Percentiles rank a stretch among this genome's conserved stretches.
These are phyloP conservation scores for Corythucha ciliata DNA, from an alignment of 2,888 invertebrate genomes.

Conservation along the genomic window DNA sequence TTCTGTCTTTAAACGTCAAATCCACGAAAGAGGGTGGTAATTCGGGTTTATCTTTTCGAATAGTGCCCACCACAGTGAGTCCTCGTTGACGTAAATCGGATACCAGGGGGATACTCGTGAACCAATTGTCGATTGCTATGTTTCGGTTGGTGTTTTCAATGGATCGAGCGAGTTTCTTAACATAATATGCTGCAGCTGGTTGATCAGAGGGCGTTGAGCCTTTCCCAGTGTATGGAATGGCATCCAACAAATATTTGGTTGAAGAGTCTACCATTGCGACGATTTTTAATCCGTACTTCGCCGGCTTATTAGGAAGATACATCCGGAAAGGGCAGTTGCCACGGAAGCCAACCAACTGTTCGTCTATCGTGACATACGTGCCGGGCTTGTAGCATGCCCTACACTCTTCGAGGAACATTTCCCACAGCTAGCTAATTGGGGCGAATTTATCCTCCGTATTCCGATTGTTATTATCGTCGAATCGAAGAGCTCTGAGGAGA, in stretches of 20 bases:
- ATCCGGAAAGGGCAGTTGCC: slow-evolving; percentile 34
- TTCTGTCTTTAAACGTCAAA: slow-evolving; percentile 24
- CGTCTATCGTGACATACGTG: slow-evolving; percentile 34
- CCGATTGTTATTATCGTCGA: slow-evolving; percentile 7
- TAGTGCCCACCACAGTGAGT: slow-evolving; percentile 26
- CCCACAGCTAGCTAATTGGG: slow-evolving; percentile 30
- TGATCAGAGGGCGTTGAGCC: slow-evolving; percentile 1
- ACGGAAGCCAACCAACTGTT: slow-evolving; percentile 34
- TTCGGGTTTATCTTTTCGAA: slow-evolving; percentile 34
- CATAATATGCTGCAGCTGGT: slow-evolving; percentile 17
- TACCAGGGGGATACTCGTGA: slow-evolving; percentile 30
- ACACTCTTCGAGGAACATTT: slow-evolving; percentile 32
- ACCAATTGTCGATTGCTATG: slow-evolving; percentile 27
- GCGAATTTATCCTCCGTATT: background rate
- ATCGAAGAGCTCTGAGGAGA: slow-evolving; percentile 3
- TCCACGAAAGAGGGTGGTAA: slow-evolving; percentile 37
- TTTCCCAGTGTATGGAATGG: slow-evolving; percentile 25
- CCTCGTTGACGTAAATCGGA: slow-evolving; percentile 28
- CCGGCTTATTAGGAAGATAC: slow-evolving; percentile 35
- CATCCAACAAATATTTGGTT: slow-evolving; percentile 20
- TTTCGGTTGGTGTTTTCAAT: slow-evolving; percentile 23
- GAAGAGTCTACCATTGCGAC: background rate
- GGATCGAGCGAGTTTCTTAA: slow-evolving; percentile 13
- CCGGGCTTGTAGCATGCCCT: slow-evolving; percentile 30
- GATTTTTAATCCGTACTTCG: slow-evolving; percentile 34